Percentiles rank a stretch among this genome's conserved stretches.
Conservation (phyloP, 2,888 invertebrate genomes). For the Glaucopsyche alexis region DNA sequence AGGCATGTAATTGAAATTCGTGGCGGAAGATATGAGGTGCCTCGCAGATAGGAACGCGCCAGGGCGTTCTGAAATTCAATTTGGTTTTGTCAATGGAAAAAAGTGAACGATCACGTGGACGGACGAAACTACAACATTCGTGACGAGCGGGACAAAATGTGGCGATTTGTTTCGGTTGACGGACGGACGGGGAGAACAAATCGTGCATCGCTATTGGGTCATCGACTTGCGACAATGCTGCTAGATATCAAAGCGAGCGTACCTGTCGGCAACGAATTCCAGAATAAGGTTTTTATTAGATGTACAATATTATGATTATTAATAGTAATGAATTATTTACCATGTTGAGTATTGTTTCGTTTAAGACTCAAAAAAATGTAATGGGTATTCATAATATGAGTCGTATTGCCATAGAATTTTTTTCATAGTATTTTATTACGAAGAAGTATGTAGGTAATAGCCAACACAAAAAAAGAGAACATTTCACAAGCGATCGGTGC, state of each 20-base stretch:
- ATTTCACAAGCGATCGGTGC: constrained; percentile 39
- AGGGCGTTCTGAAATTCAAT: constrained; percentile 42
- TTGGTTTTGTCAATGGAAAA: constrained; percentile 42
- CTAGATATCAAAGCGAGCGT: background rate
- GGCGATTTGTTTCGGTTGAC: constrained; percentile 68
- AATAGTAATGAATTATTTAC: too few species aligned
- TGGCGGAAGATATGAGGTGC: constrained; percentile 18
- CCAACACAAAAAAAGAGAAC: constrained; percentile 19
- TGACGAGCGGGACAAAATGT: constrained; percentile 50
- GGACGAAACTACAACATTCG: constrained; percentile 48
- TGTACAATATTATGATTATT: too few species aligned
- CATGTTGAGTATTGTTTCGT: background rate
- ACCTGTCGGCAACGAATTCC: background rate
- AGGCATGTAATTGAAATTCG: constrained; percentile 27
- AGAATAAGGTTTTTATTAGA: background rate
- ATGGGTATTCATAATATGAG: too few species aligned
- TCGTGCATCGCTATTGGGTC: constrained; percentile 62
- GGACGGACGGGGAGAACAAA: constrained; percentile 51
- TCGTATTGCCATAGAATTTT: too few species aligned
- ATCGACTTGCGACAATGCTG: constrained; percentile 51
- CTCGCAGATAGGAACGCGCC: constrained; percentile 13
- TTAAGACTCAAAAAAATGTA: background rate
- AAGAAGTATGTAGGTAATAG: background rate
- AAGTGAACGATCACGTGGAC: constrained; percentile 41
- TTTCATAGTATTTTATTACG: too few species aligned